phyloP scores from a whole-genome alignment of 1,140 invertebrate species.

The Mactra quadrangularis region DNA sequence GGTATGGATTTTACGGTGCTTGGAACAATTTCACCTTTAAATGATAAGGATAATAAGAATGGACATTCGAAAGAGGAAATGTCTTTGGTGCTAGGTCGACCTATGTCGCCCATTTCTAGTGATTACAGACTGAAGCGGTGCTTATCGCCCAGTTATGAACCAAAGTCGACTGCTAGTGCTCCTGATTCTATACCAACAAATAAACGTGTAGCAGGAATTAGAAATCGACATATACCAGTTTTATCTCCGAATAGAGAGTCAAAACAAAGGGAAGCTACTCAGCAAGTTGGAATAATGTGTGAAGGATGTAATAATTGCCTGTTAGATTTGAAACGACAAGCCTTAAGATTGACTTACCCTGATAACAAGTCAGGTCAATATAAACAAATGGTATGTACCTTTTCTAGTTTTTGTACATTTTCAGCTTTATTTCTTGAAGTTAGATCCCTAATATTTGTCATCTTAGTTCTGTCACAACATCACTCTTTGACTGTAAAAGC shows the following conservation, averaged over 20 bases:
- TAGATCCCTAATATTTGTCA: too few relatives aligned
- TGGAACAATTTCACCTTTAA: slow-evolving; percentile 54
- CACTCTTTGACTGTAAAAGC: too few relatives aligned
- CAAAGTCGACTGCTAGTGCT: slow-evolving; percentile 2
- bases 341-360: slow-evolving; percentile 50
- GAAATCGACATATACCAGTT: slow-evolving; percentile 2
- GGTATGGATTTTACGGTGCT: slow-evolving; percentile 53
- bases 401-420: too few relatives aligned
- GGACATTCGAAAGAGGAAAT: slow-evolving; percentile 31
- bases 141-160: slow-evolving; percentile 4
- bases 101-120: slow-evolving; percentile 6
- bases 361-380: slow-evolving; percentile 7
- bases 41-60: slow-evolving; percentile 1
- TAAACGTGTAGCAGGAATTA: slow-evolving; percentile 31
- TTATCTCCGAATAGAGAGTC: slow-evolving; percentile 21
- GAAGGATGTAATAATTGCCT: slow-evolving; percentile 63
- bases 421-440: too few relatives aligned
- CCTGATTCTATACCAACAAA: slow-evolving; percentile 15
- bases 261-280: slow-evolving; percentile 33
- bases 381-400: slow-evolving; percentile 33
- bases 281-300: slow-evolving; percentile 51
- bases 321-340: slow-evolving; percentile 62
- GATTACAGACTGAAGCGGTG: slow-evolving; percentile 35
- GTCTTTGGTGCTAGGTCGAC: slow-evolving; percentile 45
- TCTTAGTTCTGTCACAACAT: too few relatives aligned